Conservation (phyloP, 2,113 vertebrate species). For the Salvator merianae region DNA sequence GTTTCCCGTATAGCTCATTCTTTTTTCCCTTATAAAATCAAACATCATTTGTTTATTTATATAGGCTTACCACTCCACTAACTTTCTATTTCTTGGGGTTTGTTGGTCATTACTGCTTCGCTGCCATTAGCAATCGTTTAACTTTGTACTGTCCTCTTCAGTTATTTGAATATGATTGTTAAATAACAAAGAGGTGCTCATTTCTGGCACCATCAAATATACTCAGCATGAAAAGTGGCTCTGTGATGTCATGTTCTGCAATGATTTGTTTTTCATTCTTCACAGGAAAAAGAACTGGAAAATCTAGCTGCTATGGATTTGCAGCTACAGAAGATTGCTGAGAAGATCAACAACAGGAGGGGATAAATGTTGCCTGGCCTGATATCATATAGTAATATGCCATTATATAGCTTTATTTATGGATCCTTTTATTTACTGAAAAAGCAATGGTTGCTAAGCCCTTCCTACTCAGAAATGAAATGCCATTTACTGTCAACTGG, state of each 20-base stretch:
- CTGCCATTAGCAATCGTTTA: no score
- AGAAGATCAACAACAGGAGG: slow-evolving; percentile 80
- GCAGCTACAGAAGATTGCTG: slow-evolving; percentile 89
- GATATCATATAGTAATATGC: slow-evolving; percentile 2
- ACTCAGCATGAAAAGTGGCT: not conserved
- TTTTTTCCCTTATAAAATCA: no score
- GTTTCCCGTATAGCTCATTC: no score
- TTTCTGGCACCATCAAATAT: not conserved
- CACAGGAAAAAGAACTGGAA: slow-evolving; percentile 86
- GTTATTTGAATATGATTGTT: no score
- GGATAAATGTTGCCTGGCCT: slow-evolving; percentile 58
- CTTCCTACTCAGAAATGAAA: slow-evolving; percentile 56
- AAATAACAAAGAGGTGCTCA: not conserved
- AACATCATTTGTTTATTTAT: no score
- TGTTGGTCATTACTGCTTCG: no score
- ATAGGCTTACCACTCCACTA: no score
- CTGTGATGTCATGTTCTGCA: not conserved
- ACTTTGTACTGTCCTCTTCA: no score
- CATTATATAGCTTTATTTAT: slow-evolving; percentile 15
- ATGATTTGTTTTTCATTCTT: slow-evolving; percentile 13
- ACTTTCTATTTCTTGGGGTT: no score
- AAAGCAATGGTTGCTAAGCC: slow-evolving; percentile 45
- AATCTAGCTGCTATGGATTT: slow-evolving; percentile 89
- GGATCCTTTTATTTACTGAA: slow-evolving; percentile 32
- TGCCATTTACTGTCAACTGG: slow-evolving; percentile 65